A percentile compares a stretch with the other conserved stretches of the same genome.
These are phyloP conservation scores for Lithobates sylvaticus DNA, from an alignment of 2,797 vertebrate species.

Conservation along the genomic window DNA sequence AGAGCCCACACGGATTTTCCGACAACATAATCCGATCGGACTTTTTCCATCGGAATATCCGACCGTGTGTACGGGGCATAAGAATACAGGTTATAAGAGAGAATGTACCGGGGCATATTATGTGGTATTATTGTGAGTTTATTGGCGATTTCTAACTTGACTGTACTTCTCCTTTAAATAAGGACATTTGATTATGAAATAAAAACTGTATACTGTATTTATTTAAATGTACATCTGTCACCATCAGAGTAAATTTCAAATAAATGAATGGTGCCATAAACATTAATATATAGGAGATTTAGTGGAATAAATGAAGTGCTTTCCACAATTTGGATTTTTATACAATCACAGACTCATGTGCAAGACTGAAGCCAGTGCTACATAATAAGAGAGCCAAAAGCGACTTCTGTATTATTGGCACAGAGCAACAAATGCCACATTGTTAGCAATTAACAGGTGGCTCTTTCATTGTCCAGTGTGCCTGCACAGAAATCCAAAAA, in stretches of 20 bases:
- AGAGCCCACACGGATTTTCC: too few species aligned
- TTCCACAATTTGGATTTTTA: slow-evolving; percentile 75
- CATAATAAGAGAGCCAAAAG: slow-evolving; percentile 80
- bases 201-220: not conserved
- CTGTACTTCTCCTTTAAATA: not conserved
- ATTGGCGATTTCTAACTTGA: not conserved
- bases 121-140: not conserved
- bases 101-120: too few species aligned
- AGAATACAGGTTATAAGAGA: too few species aligned
- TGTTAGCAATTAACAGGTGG: slow-evolving; percentile 86
- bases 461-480: slow-evolving; percentile 83
- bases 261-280: slow-evolving; percentile 24
- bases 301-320: slow-evolving; percentile 17
- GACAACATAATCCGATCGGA: too few species aligned
- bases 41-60: too few species aligned
- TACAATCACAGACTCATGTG: slow-evolving; percentile 79
- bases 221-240: not conserved
- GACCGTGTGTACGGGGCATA: too few species aligned
- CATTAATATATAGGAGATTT: slow-evolving; percentile 1
- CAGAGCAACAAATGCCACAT: slow-evolving; percentile 79
- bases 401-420: slow-evolving; percentile 78
- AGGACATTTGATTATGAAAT: not conserved
- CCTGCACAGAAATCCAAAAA: slow-evolving; percentile 76
- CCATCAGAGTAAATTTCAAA: not conserved
- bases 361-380: slow-evolving; percentile 76